A percentile compares a stretch with the other conserved stretches of the same genome.
These are phyloP conservation scores for Dasypus novemcinctus DNA, from an alignment of 2,113 vertebrate genomes.

Conservation along the genomic window DNA sequence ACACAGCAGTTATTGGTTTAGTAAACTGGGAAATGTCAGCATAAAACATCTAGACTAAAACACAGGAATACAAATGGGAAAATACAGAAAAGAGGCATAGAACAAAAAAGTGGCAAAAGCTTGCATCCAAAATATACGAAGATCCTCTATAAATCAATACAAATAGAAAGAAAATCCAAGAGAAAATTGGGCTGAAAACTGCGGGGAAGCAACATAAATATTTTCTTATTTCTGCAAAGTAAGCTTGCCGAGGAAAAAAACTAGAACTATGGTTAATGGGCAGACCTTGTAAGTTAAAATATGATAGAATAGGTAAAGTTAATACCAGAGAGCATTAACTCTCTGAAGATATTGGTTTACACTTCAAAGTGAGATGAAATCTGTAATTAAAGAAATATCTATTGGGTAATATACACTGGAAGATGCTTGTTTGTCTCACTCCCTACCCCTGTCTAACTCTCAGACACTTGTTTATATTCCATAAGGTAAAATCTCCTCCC, in stretches of 20 bases:
- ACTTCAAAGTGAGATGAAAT: neutral
- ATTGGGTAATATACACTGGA: neutral
- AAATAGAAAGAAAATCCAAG: neutral
- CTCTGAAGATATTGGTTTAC: neutral
- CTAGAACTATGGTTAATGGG: neutral
- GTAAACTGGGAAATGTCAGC: neutral
- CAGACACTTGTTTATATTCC: neutral
- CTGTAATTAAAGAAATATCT: neutral
- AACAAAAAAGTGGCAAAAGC: neutral
- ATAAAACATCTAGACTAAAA: neutral
- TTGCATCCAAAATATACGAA: neutral
- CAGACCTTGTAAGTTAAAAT: neutral
- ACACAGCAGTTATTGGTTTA: neutral
- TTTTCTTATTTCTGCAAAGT: conserved; percentile 12
- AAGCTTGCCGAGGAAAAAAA: neutral
- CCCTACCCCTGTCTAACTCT: neutral
- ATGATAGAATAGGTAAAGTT: neutral
- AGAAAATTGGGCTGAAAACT: neutral
- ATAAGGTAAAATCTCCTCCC: neutral
- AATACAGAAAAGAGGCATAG: neutral
- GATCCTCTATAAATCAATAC: neutral
- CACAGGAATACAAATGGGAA: neutral
- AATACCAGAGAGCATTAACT: neutral
- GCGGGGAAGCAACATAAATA: neutral
- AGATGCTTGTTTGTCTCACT: neutral